Conservation (phyloP, 2,113 vertebrate species). For the Tetraodon nigroviridis region DNA sequence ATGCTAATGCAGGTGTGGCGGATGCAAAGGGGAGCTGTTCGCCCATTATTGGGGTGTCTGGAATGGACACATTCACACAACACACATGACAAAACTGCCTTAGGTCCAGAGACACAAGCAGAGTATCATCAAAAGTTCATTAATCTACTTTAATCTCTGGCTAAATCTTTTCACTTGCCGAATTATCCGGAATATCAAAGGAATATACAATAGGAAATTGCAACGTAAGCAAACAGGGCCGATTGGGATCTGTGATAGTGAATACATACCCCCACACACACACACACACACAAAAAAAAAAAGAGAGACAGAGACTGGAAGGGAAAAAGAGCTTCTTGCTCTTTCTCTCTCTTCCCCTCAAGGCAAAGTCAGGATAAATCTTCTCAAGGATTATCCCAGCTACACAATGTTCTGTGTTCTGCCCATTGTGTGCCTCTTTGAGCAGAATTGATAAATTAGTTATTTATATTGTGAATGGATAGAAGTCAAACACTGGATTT, state of each 20-base stretch:
- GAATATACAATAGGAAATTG: no score
- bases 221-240: conserved; percentile 66
- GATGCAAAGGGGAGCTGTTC: background rate
- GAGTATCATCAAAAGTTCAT: conserved; percentile 58
- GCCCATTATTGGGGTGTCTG: background rate
- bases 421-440: conserved; percentile 73
- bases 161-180: conserved; percentile 73
- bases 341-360: conserved; percentile 64
- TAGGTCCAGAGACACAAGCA: conserved; percentile 46
- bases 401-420: conserved; percentile 75
- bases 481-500: conserved; percentile 64
- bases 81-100: conserved; percentile 45
- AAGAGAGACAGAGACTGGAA: conserved; percentile 49
- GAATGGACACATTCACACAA: conserved; percentile 7
- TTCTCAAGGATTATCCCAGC: conserved; percentile 75
- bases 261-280: conserved; percentile 52
- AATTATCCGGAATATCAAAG: conserved; percentile 77
- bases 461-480: conserved; percentile 73
- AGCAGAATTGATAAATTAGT: conserved; percentile 78
- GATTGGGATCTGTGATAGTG: conserved; percentile 67
- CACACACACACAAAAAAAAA: no score
- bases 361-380: conserved; percentile 73
- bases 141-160: conserved; percentile 66
- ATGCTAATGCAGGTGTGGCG: background rate
- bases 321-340: conserved; percentile 54